These are phyloP conservation scores for Platalea minor DNA, from an alignment of 2,797 vertebrate species.

Conservation along the genomic window DNA sequence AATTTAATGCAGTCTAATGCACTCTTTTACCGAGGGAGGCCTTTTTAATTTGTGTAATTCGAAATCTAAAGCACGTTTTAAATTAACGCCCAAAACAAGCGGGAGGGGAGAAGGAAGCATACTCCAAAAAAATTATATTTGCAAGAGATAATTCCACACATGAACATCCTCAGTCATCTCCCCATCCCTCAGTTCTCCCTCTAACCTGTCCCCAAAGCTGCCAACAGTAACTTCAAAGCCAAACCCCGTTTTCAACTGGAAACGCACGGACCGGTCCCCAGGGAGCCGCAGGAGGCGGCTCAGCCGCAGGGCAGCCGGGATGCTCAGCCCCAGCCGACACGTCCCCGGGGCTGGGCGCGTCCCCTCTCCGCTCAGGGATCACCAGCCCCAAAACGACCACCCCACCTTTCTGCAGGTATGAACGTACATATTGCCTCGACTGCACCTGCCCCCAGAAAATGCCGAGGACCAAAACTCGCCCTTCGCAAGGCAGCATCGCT, in stretches of 20 bases:
- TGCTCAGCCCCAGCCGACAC: not conserved
- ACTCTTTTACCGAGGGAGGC: not conserved
- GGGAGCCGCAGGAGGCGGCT: not conserved
- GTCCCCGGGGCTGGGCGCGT: not conserved
- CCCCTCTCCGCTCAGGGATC: not conserved
- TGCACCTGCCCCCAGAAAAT: not conserved
- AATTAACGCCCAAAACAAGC: not conserved
- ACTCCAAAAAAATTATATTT: not conserved
- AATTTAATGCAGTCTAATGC: not conserved
- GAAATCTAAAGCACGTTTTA: not conserved
- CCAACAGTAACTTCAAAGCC: not conserved
- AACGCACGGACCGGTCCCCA: not conserved
- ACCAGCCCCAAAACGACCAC: not conserved
- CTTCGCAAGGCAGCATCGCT: not conserved
- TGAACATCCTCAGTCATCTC: not conserved
- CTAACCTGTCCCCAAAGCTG: not conserved
- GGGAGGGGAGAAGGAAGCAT: not conserved
- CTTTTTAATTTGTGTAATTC: not conserved
- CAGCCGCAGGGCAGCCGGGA: not conserved
- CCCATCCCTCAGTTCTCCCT: not conserved
- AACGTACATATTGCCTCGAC: accelerated
- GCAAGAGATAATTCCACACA: not conserved
- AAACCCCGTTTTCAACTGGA: not conserved
- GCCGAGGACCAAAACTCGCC: accelerated
- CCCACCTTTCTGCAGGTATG: accelerated